A percentile compares a stretch with the other conserved stretches of the same genome.
Evolutionary conservation across 2,797 vertebrate genomes (phyloP).

Genomic region (Glossophaga mutica): DNA sequence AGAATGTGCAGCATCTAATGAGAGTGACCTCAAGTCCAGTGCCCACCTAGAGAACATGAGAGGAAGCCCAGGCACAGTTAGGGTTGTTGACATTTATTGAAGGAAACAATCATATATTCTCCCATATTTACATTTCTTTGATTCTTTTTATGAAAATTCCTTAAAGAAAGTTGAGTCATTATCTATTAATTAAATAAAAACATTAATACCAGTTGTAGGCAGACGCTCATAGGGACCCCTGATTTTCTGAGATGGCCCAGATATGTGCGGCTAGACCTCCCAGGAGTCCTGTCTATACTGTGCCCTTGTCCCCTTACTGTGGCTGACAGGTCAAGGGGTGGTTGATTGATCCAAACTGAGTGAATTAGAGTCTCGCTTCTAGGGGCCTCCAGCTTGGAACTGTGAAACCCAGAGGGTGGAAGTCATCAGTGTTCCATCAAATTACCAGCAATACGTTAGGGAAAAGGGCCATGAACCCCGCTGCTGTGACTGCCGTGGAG

Average conservation of each 20-base stretch:
- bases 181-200: not conserved
- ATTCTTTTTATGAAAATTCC: not conserved
- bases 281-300: not conserved
- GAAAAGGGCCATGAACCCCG: not conserved
- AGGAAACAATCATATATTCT: not conserved
- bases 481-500: too few relatives aligned
- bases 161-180: not conserved
- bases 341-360: not conserved
- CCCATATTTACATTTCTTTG: not conserved
- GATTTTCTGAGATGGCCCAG: not conserved
- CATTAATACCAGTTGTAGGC: not conserved
- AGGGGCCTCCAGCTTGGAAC: not conserved
- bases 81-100: not conserved
- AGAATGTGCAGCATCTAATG: not conserved
- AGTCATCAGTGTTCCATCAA: not conserved
- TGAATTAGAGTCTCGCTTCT: not conserved
- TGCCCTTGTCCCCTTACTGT: not conserved
- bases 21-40: not conserved
- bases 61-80: not conserved
- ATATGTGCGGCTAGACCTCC: not conserved
- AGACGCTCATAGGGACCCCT: not conserved
- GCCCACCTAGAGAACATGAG: not conserved
- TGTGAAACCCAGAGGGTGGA: not conserved
- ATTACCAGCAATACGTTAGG: not conserved
- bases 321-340: not conserved